Evolutionary conservation across 2,888 invertebrate genomes (phyloP), one percentile per base, ranked within the genome.

Genomic region (Hemistola chrysoprasaria): DNA sequence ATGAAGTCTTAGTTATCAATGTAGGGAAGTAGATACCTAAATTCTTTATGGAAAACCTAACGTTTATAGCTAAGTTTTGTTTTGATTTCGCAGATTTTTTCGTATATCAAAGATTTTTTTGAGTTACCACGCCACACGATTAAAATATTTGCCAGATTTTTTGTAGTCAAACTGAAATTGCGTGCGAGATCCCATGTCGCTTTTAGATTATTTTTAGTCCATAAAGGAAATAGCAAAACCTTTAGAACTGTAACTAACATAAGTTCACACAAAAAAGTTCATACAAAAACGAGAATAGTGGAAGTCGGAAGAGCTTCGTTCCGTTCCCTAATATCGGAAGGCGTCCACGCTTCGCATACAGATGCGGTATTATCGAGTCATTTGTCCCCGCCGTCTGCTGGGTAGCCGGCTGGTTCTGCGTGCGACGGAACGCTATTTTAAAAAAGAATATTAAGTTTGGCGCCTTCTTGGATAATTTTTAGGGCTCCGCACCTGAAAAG

Each of bases 331-430:
- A 72, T 72, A 74, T 70, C 62, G 66, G 56, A 57, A n/a, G n/a
- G 63, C 49, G 57, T 31, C 42, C 70, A 69, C 70, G 71, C 45
- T 62, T 55, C 65, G 78, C 78, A 77, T 78, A 77, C 71, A 64
- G 64, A 78, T 71, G 65, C 46, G 56, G 48, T 40, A 61, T 71
- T 76, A 75, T 56, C 48, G 53, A 56, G 65, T 64, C 65, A 75
- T 72, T 76, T 70, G 70, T 56, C 51, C 64, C 53, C 4, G 57
- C 62, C 60, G 56, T 50, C 37, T 37, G 43, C n/a, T n/a, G n/a
- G n/a, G n/a, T n/a, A n/a, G 57, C 62, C 60, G 56, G 48, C 37
- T 37, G 43, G 45, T 46, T 50, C 45, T 50, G 49, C 50, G 50
- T 50, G 36, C 30, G 11, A 32, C 30, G 42, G 40, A 45, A 46